A percentile compares a stretch with the other conserved stretches of the same genome.
These are phyloP conservation scores for Oreochromis spilurus DNA, from an alignment of 2,113 vertebrate species.

Conservation along the genomic window DNA sequence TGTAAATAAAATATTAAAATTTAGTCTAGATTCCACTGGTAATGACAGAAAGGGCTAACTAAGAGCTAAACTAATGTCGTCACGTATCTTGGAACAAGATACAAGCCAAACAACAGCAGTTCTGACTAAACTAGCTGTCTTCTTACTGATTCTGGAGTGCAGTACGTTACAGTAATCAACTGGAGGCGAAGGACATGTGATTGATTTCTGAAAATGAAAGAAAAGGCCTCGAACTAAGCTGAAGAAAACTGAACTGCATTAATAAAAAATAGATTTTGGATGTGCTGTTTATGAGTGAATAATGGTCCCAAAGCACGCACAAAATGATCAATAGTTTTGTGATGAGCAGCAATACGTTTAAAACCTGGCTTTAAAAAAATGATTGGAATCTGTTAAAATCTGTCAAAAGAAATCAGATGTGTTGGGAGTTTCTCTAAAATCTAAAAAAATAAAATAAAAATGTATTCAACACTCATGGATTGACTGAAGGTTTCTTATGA, in stretches of 20 bases:
- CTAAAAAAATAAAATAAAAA: neutral
- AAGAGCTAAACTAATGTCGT: neutral
- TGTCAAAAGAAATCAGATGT: neutral
- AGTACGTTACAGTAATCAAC: neutral
- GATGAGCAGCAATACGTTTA: neutral
- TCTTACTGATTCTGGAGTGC: neutral
- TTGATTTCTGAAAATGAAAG: neutral
- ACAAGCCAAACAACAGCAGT: neutral
- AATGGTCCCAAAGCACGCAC: neutral
- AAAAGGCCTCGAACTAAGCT: neutral
- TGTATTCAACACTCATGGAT: neutral
- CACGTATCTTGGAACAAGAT: neutral
- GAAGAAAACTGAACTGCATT: neutral
- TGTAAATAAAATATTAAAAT: neutral
- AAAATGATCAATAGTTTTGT: neutral
- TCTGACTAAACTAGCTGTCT: neutral
- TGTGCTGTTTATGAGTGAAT: neutral
- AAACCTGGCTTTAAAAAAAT: neutral
- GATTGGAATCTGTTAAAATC: neutral
- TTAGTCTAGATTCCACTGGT: neutral
- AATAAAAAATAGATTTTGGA: neutral
- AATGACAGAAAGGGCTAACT: neutral
- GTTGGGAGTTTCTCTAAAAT: neutral
- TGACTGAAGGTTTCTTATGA: neutral
- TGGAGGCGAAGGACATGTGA: neutral